Conservation (phyloP, 2,113 vertebrate genomes). For the Ciconia maguari region DNA sequence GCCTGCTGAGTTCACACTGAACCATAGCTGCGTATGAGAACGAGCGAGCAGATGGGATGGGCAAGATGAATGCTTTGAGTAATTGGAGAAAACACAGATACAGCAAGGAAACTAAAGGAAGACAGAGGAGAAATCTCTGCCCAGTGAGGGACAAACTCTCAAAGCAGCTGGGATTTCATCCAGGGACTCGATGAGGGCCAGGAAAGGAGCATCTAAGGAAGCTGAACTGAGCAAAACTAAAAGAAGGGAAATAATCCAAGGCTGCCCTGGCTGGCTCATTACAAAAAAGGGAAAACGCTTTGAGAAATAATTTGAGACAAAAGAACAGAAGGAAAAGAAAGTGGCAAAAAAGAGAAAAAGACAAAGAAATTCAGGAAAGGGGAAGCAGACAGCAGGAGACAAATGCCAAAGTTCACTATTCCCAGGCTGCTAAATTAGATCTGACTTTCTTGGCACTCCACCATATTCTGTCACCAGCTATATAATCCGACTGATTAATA, state of each 20-base stretch:
- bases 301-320: slow-evolving; percentile 13
- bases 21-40: slow-evolving; percentile 43
- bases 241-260: slow-evolving; percentile 16
- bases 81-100: slow-evolving; percentile 55
- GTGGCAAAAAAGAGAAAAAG: background rate
- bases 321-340: background rate
- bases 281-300: background rate
- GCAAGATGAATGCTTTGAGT: slow-evolving; percentile 55
- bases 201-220: slow-evolving; percentile 59
- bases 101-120: slow-evolving; percentile 44
- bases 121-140: slow-evolving; percentile 52
- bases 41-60: slow-evolving; percentile 34
- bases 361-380: slow-evolving; percentile 40
- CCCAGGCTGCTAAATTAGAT: slow-evolving; percentile 51
- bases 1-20: slow-evolving; percentile 59
- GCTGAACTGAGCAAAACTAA: background rate
- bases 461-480: slow-evolving; percentile 61
- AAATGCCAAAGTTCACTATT: slow-evolving; percentile 51
- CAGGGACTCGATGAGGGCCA: slow-evolving; percentile 23
- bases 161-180: slow-evolving; percentile 58
- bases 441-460: slow-evolving; percentile 59
- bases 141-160: slow-evolving; percentile 34
- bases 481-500: slow-evolving; percentile 54
- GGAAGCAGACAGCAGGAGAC: slow-evolving; percentile 28
- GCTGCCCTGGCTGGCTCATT: background rate